phyloP scores from a whole-genome alignment of 2,888 invertebrate species.

The Amiota communis region DNA sequence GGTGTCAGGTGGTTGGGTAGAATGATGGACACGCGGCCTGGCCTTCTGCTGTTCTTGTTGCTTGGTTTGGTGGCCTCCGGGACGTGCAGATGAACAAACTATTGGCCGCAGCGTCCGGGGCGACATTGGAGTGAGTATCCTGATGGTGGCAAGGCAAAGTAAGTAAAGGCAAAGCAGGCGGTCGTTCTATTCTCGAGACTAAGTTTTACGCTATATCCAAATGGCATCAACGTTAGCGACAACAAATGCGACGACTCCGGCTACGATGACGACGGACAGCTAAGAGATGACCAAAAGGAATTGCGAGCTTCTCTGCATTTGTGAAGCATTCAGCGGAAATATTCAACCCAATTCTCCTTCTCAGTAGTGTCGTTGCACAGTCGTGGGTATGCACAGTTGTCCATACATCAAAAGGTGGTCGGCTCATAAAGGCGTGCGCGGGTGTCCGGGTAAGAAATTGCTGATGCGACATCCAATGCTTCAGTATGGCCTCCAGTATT shows the following conservation, averaged over 20 bases:
- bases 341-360: slow-evolving; percentile 59
- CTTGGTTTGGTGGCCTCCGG: slow-evolving; percentile 45
- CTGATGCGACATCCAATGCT: slow-evolving; percentile 67
- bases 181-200: slow-evolving; percentile 51
- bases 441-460: slow-evolving; percentile 53
- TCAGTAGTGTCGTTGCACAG: slow-evolving; percentile 42
- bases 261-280: slow-evolving; percentile 46
- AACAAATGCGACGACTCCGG: slow-evolving; percentile 52
- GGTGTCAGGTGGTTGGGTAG: slow-evolving; percentile 67
- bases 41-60: too few relatives aligned
- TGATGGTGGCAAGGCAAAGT: slow-evolving; percentile 20
- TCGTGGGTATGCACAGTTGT: slow-evolving; percentile 40
- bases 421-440: slow-evolving; percentile 34
- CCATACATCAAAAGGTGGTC: slow-evolving; percentile 55
- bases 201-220: slow-evolving; percentile 43
- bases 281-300: slow-evolving; percentile 66
- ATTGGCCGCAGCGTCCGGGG: background rate
- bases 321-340: slow-evolving; percentile 65
- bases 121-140: background rate
- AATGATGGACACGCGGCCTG: slow-evolving; percentile 51
- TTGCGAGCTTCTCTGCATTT: slow-evolving; percentile 61
- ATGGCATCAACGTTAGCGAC: slow-evolving; percentile 56
- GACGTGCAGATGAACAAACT: slow-evolving; percentile 1
- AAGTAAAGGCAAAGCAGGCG: slow-evolving; percentile 14
- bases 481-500: slow-evolving; percentile 57